Evolutionary conservation across 2,797 vertebrate species (phyloP).

Genomic region (Clarias pachynema): DNA sequence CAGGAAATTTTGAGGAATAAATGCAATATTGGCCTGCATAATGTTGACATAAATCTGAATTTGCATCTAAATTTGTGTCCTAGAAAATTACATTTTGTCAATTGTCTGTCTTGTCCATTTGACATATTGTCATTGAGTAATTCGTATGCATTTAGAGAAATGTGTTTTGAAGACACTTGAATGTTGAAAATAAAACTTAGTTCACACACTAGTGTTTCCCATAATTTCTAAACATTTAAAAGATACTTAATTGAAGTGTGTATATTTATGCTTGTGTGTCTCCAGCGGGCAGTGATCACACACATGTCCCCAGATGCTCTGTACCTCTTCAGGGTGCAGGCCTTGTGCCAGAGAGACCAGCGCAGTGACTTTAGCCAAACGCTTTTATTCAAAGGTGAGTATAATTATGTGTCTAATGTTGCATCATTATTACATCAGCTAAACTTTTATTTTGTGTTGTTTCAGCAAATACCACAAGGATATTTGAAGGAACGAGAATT

Average conservation of each 20-base stretch:
- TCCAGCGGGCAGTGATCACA: constrained; percentile 93
- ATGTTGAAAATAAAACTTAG: neutral
- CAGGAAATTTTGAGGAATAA: constrained; percentile 45
- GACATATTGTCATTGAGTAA: constrained; percentile 36
- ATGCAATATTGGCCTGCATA: constrained; percentile 42
- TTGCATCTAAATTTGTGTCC: constrained; percentile 44
- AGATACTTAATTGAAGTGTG: constrained; percentile 7
- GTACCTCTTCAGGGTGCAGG: constrained; percentile 98
- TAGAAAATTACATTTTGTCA: constrained; percentile 39
- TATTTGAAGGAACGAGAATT: constrained; percentile 97
- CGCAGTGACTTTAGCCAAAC: constrained; percentile 99
- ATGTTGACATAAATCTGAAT: constrained; percentile 52
- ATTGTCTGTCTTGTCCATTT: constrained; percentile 32
- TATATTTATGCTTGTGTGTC: constrained; percentile 43
- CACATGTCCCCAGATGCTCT: constrained; percentile 93
- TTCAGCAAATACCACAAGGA: constrained; percentile 93
- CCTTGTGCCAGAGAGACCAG: constrained; percentile 92
- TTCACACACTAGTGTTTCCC: neutral
- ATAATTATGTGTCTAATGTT: neutral
- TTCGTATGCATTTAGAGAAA: neutral
- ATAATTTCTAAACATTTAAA: neutral
- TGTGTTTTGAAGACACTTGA: constrained; percentile 1
- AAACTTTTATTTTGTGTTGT: constrained; percentile 13
- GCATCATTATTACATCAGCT: neutral
- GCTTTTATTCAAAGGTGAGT: constrained; percentile 91